phyloP scores from a whole-genome alignment of 2,888 invertebrate species.

The Elysia crispata region DNA sequence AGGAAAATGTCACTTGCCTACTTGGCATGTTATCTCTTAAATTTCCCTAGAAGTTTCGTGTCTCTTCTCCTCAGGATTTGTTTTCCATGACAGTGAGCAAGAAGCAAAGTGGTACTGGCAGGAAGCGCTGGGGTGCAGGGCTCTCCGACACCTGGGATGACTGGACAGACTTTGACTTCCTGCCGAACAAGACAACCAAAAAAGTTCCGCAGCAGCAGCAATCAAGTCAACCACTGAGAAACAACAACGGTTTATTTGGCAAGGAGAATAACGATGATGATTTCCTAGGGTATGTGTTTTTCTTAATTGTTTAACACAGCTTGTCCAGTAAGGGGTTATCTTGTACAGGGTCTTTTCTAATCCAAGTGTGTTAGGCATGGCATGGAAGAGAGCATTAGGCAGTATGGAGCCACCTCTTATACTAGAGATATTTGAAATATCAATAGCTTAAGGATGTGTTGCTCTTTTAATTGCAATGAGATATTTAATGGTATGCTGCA shows the following conservation, averaged over 20 bases:
- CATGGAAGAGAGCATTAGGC: too few species aligned
- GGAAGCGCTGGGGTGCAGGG: slow-evolving; percentile 73
- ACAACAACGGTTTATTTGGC: slow-evolving; percentile 56
- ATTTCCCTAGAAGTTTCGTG: too few species aligned
- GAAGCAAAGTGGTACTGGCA: slow-evolving; percentile 66
- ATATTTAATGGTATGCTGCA: too few species aligned
- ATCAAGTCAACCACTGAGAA: slow-evolving; percentile 29
- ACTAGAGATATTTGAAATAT: too few species aligned
- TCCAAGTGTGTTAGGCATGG: too few species aligned
- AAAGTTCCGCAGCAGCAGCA: slow-evolving; percentile 58
- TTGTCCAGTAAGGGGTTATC: background rate
- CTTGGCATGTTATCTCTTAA: too few species aligned
- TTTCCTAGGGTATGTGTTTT: slow-evolving; percentile 65
- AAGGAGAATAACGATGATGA: slow-evolving; percentile 64
- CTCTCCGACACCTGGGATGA: slow-evolving; percentile 73
- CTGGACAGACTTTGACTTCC: slow-evolving; percentile 72
- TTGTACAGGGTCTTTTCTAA: too few species aligned
- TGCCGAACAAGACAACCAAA: slow-evolving; percentile 63
- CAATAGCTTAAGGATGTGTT: too few species aligned
- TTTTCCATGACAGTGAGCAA: slow-evolving; percentile 64
- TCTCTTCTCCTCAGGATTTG: slow-evolving; percentile 50
- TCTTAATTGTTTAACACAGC: background rate
- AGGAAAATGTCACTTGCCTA: too few species aligned
- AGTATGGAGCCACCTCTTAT: too few species aligned
- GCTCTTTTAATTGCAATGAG: too few species aligned